Evolutionary conservation across 2,888 invertebrate genomes (phyloP).

Genomic region (Trissolcus japonicus): DNA sequence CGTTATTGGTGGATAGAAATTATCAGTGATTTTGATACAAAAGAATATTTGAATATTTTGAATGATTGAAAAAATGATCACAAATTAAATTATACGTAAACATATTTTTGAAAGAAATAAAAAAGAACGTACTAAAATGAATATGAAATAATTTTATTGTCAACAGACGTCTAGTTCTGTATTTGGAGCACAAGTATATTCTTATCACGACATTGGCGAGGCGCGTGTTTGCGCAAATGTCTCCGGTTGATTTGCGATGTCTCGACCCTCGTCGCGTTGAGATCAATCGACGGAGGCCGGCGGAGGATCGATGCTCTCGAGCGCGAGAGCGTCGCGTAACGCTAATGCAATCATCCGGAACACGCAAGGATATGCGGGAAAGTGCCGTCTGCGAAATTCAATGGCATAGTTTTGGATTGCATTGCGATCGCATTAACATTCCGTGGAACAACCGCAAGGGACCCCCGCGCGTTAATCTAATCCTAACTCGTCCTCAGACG

Average conservation of each 20-base stretch:
- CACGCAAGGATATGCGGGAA: slow-evolving; percentile 54
- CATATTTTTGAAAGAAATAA: too few species aligned
- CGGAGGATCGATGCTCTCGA: slow-evolving; percentile 47
- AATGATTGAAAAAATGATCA: too few species aligned
- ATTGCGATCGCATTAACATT: slow-evolving; percentile 58
- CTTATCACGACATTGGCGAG: slow-evolving; percentile 48
- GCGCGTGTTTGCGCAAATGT: slow-evolving; percentile 54
- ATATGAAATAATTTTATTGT: too few species aligned
- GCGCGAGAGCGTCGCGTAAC: slow-evolving; percentile 29
- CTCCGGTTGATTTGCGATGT: slow-evolving; percentile 51
- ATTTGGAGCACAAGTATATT: slow-evolving; percentile 34
- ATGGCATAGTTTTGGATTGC: slow-evolving; percentile 57
- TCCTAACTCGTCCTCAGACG: slow-evolving; percentile 46
- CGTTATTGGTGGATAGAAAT: too few species aligned
- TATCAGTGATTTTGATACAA: too few species aligned
- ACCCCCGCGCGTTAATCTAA: slow-evolving; percentile 50
- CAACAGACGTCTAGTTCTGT: too few species aligned
- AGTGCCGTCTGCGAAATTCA: slow-evolving; percentile 55
- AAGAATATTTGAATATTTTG: too few species aligned
- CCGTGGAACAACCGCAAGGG: slow-evolving; percentile 52
- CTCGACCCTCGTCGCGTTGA: slow-evolving; percentile 41
- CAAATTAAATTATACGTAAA: too few species aligned
- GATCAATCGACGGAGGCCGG: slow-evolving; percentile 51
- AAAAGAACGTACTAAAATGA: too few species aligned
- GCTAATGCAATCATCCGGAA: slow-evolving; percentile 56